Evolutionary conservation across 2,113 vertebrate species (phyloP), one percentile per base, ranked within the genome.

Genomic region (Sisor rabdophorus): DNA sequence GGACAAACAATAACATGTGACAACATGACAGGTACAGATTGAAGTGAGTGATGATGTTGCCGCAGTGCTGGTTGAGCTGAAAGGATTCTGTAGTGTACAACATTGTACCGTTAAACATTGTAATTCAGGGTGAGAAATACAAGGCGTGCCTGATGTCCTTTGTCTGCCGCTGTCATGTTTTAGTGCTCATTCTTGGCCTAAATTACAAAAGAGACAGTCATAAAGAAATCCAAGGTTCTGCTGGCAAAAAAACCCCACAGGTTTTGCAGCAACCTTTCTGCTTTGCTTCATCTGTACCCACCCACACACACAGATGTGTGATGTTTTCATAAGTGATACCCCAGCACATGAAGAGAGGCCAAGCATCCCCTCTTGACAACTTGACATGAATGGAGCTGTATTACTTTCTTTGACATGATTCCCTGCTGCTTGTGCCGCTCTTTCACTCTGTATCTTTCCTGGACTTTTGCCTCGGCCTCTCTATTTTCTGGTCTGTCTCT

Each of bases 201-300:
- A 82, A 86, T 86, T 88, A 88, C 85, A 87, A 79, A 85, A 82
- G 28, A 77, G 83, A 47, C 82, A 52, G 59, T 78, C 76, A 68
- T 76, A 36, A 30, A 71, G 69, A 64, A 58, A 69, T 44, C 61
- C 13, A 50, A 15, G 52, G 67, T 63, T 48, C 55, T 24, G 48
- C 58, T 60, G 63, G 40, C 40, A 58, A 71, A 65, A 79, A 82
- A 84, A 85, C 79, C 54, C 22, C 69, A 74, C 56, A 70, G 77
- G 55, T 77, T 76, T 56, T 44, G 40, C 40, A 44, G 40, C 40
- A 58, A 63, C 63, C 67, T 32, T 54, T 54, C 63, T 60, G 44
- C 36, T 60, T 30, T 50, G 16, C 30, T 52, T 80, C 82, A 80
- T 76, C 70, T 63, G 48, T 40, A 71, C 72, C 80, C 55, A 77